Percentiles rank a stretch among this genome's conserved stretches.
Conservation (phyloP, 2,113 vertebrate species). For the Pristiophorus japonicus region DNA sequence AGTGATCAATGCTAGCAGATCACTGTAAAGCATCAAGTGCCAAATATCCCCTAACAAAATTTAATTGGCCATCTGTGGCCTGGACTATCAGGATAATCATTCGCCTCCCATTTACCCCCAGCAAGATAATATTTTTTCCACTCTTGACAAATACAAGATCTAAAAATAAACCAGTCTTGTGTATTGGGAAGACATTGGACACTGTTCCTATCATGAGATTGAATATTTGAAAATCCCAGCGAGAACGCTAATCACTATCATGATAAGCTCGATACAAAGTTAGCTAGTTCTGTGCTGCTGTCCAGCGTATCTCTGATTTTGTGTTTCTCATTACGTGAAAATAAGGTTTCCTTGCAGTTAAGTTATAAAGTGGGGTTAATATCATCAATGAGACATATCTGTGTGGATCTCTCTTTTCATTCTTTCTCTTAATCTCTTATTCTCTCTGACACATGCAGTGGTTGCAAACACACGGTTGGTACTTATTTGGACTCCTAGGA, state of each 20-base stretch:
- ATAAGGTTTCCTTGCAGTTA: background rate
- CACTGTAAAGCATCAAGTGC: background rate
- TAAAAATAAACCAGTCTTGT: background rate
- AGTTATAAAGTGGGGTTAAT: background rate
- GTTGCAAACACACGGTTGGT: background rate
- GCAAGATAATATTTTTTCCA: background rate
- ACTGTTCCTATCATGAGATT: background rate
- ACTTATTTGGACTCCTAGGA: background rate
- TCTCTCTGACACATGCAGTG: background rate
- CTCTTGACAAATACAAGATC: background rate
- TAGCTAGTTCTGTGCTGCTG: background rate
- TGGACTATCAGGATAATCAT: too few relatives aligned
- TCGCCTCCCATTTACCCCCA: too few relatives aligned
- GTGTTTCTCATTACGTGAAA: background rate
- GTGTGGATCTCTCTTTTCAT: background rate
- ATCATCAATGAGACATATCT: background rate
- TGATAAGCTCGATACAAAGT: background rate
- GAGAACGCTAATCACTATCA: background rate
- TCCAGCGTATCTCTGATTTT: background rate
- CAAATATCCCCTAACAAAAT: background rate
- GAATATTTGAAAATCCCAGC: background rate
- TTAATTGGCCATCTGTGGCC: background rate
- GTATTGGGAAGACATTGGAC: background rate
- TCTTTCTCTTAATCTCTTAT: too few relatives aligned
- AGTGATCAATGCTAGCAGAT: background rate